These are phyloP conservation scores for Sarcophaga rosellei DNA, from an alignment of 2,888 invertebrate species.

Conservation along the genomic window DNA sequence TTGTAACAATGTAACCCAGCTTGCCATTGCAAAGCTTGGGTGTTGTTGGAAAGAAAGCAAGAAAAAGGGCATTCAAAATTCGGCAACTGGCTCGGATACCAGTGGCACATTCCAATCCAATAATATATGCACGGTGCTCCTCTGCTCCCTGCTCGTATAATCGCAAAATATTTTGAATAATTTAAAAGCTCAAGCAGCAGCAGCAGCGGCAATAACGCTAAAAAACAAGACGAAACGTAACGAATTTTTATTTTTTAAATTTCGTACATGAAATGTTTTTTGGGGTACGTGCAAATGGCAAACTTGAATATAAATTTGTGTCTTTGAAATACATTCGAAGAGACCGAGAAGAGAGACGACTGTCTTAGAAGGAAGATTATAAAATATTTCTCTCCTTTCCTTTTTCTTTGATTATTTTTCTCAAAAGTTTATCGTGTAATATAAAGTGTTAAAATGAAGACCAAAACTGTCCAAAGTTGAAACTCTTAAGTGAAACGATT, in stretches of 20 bases:
- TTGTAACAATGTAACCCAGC: neutral
- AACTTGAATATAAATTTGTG: conserved; percentile 59
- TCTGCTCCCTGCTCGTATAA: conserved; percentile 9
- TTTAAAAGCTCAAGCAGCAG: conserved; percentile 66
- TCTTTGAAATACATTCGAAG: conserved; percentile 39
- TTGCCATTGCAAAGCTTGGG: neutral
- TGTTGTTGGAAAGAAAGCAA: neutral
- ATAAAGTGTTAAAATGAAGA: conserved; percentile 66
- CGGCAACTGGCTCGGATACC: neutral
- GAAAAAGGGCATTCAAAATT: neutral
- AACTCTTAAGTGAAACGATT: conserved; percentile 61
- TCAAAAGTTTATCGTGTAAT: conserved; percentile 10
- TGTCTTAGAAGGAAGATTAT: conserved; percentile 56
- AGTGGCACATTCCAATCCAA: neutral
- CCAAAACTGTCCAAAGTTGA: conserved; percentile 66
- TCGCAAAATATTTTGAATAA: conserved; percentile 67
- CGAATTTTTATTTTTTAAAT: conserved; percentile 60
- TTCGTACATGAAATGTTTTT: conserved; percentile 32
- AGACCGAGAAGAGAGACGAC: neutral
- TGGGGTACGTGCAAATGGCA: conserved; percentile 58
- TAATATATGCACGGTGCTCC: neutral
- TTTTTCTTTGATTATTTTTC: conserved; percentile 15
- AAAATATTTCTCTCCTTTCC: conserved; percentile 20
- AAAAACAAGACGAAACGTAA: conserved; percentile 57
- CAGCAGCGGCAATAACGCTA: conserved; percentile 67